phyloP scores from a whole-genome alignment of 2,888 invertebrate genomes.

The Phrixothrix hirtus region DNA sequence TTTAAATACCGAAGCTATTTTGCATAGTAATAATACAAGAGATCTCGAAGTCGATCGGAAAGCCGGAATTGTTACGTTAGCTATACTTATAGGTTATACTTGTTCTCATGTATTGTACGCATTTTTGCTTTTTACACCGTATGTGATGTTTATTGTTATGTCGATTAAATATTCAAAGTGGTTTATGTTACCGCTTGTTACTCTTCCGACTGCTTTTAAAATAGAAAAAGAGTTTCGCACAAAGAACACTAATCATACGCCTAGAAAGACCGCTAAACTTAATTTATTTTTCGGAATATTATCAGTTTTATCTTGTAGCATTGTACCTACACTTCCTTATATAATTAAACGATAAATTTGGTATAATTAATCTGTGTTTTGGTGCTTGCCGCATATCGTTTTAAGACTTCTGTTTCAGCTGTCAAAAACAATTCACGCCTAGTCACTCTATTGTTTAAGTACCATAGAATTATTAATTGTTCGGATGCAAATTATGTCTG shows the following conservation, averaged over 20 bases:
- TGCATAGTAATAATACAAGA: constrained; percentile 93
- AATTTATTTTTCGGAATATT: constrained; percentile 90
- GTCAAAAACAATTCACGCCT: not conserved
- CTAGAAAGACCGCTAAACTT: constrained; percentile 84
- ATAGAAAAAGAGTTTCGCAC: constrained; percentile 87
- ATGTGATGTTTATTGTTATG: constrained; percentile 84
- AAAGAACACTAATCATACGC: constrained; percentile 78
- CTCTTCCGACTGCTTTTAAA: constrained; percentile 85
- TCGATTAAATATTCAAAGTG: constrained; percentile 83
- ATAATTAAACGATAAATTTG: constrained; percentile 54
- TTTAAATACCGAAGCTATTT: constrained; percentile 90
- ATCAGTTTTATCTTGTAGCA: constrained; percentile 82
- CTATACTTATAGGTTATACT: constrained; percentile 90
- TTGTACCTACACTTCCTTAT: constrained; percentile 67
- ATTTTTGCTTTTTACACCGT: constrained; percentile 86
- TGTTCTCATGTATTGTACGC: constrained; percentile 91
- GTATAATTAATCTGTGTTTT: not conserved
- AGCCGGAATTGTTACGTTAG: constrained; percentile 92
- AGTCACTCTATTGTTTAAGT: no score
- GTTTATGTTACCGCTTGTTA: constrained; percentile 87
- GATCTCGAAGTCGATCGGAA: constrained; percentile 86
- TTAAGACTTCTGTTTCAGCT: not conserved
- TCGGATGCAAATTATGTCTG: no score
- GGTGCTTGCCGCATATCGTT: not conserved
- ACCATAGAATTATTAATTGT: no score